Base-by-base conservation (phyloP, 2,888 invertebrate genomes). In the Cerceris ruficornis region DNA sequence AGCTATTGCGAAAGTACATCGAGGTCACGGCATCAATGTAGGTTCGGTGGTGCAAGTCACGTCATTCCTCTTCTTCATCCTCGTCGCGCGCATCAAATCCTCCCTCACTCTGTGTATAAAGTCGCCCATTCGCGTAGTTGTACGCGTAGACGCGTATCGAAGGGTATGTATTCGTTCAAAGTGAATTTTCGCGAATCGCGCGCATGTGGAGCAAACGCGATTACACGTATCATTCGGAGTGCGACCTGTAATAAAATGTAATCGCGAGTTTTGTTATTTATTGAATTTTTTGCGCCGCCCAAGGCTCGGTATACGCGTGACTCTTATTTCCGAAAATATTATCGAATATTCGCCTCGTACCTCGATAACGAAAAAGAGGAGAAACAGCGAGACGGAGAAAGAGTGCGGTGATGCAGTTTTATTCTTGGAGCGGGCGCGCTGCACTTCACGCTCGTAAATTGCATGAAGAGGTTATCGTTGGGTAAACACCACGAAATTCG, bases 41-140 rank as follows among this genome's bases (percentile, higher is more conserved):
- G 62, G 69, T 69, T 73, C 74, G 76, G 55, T 76, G 69, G 52
- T 65, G 59, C 55, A 54, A 72, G 69, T 62, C 64, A 39, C 59
- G 59, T 72, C 64, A 66, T 73, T 57, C 42, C 58, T 55, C 69
- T 84, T 72, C 72, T 83, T 64, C 60, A 75, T 82, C 43, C n/a
- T 75, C 69, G 50, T 75, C 69, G 54, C 69, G 17, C 49, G 49
- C 78, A 82, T 82, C 70, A 15, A 75, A 70, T 77, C 78, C 67
- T 80, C 70, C 28, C 75, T 81, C 84, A 80, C 84, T 84, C 69
- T 82, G 75, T 88, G 89, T 88, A 89, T 85, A 89, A 88, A 89
- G 82, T 88, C 84, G 83, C 75, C 72, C 83, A 81, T 80, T 76
- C 77, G 65, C 69, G 72, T 78, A 81, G 62, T 76, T 64, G 67